Evolutionary conservation across 1,140 invertebrate species (phyloP), one percentile per base, ranked within the genome.

Genomic region (Condylostylus longicornis): DNA sequence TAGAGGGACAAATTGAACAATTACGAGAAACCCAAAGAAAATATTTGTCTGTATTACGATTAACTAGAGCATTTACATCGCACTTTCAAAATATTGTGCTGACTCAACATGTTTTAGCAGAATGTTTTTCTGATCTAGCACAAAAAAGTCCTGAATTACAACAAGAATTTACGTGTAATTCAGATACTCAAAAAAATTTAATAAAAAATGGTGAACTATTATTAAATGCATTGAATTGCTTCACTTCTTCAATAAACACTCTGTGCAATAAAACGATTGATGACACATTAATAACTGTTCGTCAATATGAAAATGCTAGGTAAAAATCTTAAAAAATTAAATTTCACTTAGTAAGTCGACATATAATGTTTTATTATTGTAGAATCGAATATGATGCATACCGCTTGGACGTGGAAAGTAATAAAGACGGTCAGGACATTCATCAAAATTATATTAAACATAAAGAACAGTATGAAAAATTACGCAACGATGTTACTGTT

Each of bases 311-410:
- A 69, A 77, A 76, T 31, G 82, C 90, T 31, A 78, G 84, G 84
- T 87, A 61, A 45, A 42, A 36, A 31, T 19, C 29, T 35, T 10
- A 30, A 40, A 8, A 29, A 19, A 35, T 15, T 33, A 1, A 28
- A 37, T 25, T 25, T 8, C 23, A 7, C n/a, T n/a, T n/a, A n/a
- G n/a, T n/a, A n/a, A n/a, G n/a, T n/a, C n/a, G n/a, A n/a, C n/a
- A n/a, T n/a, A 7, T 25, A 8, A 25, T n/a, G 23, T 10, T 15
- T 32, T 32, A 10, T 10, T 29, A 7, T 27, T 23, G 14, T 17
- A 89, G 91, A 65, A 75, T 96, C 62, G 90, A 96, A 63, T 97
- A 93, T 61, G 93, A 97, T 72, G 91, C 93, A 10, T 96, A 96
- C 61, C 77, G 90, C 53, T 81, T 81, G 58, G 90, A 95, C 65